Evolutionary conservation across 1,140 invertebrate genomes (phyloP), one percentile per base, ranked within the genome.

Genomic region (Platyura marginata): DNA sequence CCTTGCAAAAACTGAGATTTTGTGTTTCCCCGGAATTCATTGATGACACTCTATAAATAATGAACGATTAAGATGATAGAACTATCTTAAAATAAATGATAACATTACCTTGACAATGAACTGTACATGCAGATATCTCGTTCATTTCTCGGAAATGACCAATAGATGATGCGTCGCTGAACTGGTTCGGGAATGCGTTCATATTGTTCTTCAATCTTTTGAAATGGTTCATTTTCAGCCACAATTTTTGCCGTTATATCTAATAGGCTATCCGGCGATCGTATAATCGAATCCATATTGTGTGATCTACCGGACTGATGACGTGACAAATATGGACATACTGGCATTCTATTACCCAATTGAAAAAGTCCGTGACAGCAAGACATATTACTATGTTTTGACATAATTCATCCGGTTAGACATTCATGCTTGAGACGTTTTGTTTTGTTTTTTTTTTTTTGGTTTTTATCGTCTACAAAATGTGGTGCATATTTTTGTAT

Each of bases 111-210:
- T 57, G 79, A 74, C 60, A 86, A 71, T 48, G 81, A 86, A 43
- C 81, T 85, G 64, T 89, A 88, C 81, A 88, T 87, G 61, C 79
- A 83, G 58, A 88, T 87, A 65, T 87, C 82, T 52, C 76, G 67
- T 63, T 88, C 83, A 62, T 86, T 79, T 49, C 84, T 64, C 46
- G 84, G 85, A 63, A 88, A 88, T 42, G 83, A 85, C 81, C 83
- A 87, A 67, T 76, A 88, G 54, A 89, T 83, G 56, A 88, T 81
- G 56, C 81, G 70, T 45, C 80, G 71, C 62, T 88, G 85, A 52
- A 89, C 84, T 45, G 83, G 83, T 63, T 88, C 84, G 33, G 84
- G 84, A 57, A 89, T 86, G 49, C 83, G 72, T 53, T 83, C 79
- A 62, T 83, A 86, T 47, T 78, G 71, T 63, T 88, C 81, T 66